These are phyloP conservation scores for Oscheius sp. DNA, from an alignment of 1,140 invertebrate species.

Conservation along the genomic window DNA sequence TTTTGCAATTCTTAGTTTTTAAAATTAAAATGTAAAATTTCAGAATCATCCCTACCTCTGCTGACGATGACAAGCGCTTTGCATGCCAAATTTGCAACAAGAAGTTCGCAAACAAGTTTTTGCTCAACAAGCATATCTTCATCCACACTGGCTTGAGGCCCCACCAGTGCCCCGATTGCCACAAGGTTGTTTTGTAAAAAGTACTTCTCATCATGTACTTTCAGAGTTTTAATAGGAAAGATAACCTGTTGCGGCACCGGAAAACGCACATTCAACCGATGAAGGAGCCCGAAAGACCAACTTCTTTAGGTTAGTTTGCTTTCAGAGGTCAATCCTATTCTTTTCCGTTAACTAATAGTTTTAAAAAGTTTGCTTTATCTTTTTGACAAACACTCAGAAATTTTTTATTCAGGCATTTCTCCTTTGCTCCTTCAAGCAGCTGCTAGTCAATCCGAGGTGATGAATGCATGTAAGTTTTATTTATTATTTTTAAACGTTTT, in stretches of 20 bases:
- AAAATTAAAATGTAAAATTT: neutral
- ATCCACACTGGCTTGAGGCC: constrained; percentile 59
- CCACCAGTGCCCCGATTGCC: constrained; percentile 54
- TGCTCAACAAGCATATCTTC: constrained; percentile 59
- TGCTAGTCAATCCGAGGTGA: too few relatives aligned
- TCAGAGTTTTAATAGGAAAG: constrained; percentile 57
- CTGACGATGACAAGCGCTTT: constrained; percentile 51
- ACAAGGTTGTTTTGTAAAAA: constrained; percentile 36
- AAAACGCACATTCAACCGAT: constrained; percentile 48
- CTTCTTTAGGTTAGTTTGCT: neutral
- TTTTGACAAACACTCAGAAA: too few relatives aligned
- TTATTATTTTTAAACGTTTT: too few relatives aligned
- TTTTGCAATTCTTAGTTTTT: too few relatives aligned
- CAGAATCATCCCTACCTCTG: neutral
- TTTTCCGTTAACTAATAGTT: too few relatives aligned
- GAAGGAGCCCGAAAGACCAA: neutral
- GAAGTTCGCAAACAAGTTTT: constrained; percentile 57
- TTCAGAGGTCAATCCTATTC: too few relatives aligned
- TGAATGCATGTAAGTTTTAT: too few relatives aligned
- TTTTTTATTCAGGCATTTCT: too few relatives aligned
- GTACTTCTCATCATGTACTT: neutral
- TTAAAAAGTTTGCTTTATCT: too few relatives aligned
- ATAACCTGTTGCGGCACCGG: constrained; percentile 56
- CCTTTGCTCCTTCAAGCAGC: too few relatives aligned
- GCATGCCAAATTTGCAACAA: constrained; percentile 53